Conservation (phyloP, 2,113 vertebrate species). For the Tinamus guttatus region DNA sequence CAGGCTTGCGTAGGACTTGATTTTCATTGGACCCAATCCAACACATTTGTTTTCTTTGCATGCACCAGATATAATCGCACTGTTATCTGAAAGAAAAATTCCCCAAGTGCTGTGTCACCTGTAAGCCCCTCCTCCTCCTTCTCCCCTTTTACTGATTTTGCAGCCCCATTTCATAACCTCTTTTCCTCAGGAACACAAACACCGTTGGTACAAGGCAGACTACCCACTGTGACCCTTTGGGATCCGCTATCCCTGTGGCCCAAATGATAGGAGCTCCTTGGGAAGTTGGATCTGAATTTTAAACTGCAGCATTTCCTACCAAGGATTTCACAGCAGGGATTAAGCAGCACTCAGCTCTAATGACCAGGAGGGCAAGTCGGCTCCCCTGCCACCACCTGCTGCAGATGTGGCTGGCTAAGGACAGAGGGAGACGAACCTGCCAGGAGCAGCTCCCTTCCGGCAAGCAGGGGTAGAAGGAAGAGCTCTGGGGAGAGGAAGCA, state of each 20-base stretch:
- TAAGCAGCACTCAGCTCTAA: background rate
- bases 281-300: background rate
- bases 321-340: background rate
- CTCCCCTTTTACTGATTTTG: background rate
- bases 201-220: background rate
- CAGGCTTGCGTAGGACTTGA: background rate
- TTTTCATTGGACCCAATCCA: conserved; percentile 20
- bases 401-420: background rate
- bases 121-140: background rate
- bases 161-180: background rate
- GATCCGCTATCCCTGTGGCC: background rate
- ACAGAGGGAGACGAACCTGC: background rate
- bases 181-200: background rate
- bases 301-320: background rate
- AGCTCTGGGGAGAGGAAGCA: background rate
- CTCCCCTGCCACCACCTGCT: background rate
- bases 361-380: background rate
- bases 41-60: conserved; percentile 13
- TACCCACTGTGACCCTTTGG: background rate
- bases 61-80: conserved; percentile 1
- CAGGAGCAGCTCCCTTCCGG: background rate
- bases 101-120: background rate
- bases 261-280: background rate
- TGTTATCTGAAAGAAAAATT: conserved; percentile 10
- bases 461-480: background rate